These are phyloP conservation scores for Etheostoma perlongum DNA, from an alignment of 2,797 vertebrate species.

Conservation along the genomic window DNA sequence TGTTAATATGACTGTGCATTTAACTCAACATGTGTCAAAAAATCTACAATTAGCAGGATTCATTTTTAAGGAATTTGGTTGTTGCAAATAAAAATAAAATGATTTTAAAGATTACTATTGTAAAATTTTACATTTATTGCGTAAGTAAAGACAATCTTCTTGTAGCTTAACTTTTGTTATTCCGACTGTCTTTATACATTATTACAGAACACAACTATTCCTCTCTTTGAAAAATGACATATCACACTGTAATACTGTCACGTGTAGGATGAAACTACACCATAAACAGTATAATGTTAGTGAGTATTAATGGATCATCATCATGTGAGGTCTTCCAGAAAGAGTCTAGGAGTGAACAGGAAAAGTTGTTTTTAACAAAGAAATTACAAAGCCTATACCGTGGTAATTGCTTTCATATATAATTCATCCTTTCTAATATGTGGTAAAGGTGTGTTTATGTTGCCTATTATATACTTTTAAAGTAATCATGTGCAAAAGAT, in stretches of 20 bases:
- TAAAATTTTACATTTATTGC: background rate
- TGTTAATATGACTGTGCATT: background rate
- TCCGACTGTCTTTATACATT: conserved; percentile 25
- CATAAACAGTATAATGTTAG: background rate
- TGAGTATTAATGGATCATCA: background rate
- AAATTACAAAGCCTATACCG: background rate
- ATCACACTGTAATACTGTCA: background rate
- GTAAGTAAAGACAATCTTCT: background rate
- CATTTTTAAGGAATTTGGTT: background rate
- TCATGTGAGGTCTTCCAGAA: conserved; percentile 14
- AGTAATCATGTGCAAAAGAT: background rate
- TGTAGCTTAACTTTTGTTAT: conserved; percentile 2
- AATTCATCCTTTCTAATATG: background rate
- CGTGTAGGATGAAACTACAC: conserved; percentile 4
- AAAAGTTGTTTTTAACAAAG: background rate
- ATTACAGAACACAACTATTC: conserved; percentile 34
- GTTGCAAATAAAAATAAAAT: background rate
- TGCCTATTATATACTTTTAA: background rate
- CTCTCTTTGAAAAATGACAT: conserved; percentile 52
- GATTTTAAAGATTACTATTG: background rate
- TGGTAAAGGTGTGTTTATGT: background rate
- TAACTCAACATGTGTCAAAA: background rate
- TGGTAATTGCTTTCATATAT: background rate
- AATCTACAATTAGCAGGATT: too few relatives aligned
- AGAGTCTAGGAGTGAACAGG: background rate